Evolutionary conservation across 2,888 invertebrate genomes (phyloP).

Genomic region (Volucella zonaria): DNA sequence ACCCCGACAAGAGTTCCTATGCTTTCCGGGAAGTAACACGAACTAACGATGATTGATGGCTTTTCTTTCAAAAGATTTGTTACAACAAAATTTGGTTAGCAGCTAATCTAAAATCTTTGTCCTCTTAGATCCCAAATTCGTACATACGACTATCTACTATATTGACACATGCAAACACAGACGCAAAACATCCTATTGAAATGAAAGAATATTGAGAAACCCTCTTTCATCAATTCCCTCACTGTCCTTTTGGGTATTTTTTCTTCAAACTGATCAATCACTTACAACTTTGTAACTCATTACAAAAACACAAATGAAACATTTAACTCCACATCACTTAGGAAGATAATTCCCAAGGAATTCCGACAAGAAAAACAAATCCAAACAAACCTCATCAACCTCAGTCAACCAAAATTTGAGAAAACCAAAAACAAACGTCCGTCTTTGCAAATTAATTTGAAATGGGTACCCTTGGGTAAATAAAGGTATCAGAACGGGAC

Average conservation of each 20-base stretch:
- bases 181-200: no score
- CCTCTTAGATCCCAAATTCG: no score
- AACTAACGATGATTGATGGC: no score
- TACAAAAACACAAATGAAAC: conserved; percentile 24
- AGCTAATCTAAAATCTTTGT: no score
- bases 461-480: conserved; percentile 49
- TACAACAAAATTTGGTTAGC: no score
- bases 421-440: conserved; percentile 1
- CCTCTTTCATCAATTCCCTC: no score
- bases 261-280: conserved; percentile 1
- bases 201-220: no score
- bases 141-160: no score
- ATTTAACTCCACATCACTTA: conserved; percentile 3
- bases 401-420: neutral
- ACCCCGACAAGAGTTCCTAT: no score
- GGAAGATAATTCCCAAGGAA: neutral
- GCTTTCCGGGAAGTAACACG: no score
- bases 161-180: no score
- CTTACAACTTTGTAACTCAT: conserved; percentile 17
- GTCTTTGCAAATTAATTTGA: conserved; percentile 45
- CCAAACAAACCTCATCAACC: conserved; percentile 11
- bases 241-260: conserved; percentile 3
- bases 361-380: conserved; percentile 24
- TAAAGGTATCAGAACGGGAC: conserved; percentile 31
- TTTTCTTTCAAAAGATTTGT: no score